phyloP scores from a whole-genome alignment of 2,113 vertebrate genomes.

The Mastomys natalensis region DNA sequence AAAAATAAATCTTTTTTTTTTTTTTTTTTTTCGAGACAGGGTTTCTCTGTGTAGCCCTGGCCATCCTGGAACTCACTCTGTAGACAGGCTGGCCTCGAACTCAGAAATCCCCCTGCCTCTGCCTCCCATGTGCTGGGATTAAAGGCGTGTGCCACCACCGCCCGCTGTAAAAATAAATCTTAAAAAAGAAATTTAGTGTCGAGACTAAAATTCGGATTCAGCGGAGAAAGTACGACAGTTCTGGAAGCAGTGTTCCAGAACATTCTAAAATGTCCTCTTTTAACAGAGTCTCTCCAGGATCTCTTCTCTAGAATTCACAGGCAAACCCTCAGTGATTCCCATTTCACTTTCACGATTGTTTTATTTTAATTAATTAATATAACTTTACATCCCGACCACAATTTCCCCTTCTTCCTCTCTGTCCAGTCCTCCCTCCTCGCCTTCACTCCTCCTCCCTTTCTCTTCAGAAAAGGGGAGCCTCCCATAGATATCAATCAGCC shows the following conservation, averaged over 20 bases:
- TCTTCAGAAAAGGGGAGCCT: not conserved
- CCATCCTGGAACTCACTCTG: too few relatives aligned
- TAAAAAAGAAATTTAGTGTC: not conserved
- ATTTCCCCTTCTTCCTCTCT: not conserved
- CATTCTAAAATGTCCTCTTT: not conserved
- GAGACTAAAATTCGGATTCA: not conserved
- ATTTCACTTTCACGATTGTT: not conserved
- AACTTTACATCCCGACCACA: not conserved
- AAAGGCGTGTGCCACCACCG: too few relatives aligned
- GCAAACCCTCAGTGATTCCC: not conserved
- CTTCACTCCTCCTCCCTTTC: not conserved
- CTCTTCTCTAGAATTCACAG: not conserved
- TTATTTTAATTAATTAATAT: not conserved
- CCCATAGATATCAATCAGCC: not conserved
- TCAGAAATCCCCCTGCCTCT: too few relatives aligned
- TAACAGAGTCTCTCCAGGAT: not conserved
- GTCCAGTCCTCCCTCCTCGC: accelerated
- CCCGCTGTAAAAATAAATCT: too few relatives aligned
- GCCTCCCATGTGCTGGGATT: too few relatives aligned
- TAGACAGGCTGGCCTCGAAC: too few relatives aligned
- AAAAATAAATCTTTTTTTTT: too few relatives aligned
- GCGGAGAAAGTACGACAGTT: not conserved
- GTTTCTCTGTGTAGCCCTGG: too few relatives aligned
- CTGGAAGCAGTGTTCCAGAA: not conserved
- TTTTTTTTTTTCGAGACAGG: too few relatives aligned